These are phyloP conservation scores for Brachionus manjavacas DNA, from an alignment of 1,140 invertebrate species.

Conservation along the genomic window DNA sequence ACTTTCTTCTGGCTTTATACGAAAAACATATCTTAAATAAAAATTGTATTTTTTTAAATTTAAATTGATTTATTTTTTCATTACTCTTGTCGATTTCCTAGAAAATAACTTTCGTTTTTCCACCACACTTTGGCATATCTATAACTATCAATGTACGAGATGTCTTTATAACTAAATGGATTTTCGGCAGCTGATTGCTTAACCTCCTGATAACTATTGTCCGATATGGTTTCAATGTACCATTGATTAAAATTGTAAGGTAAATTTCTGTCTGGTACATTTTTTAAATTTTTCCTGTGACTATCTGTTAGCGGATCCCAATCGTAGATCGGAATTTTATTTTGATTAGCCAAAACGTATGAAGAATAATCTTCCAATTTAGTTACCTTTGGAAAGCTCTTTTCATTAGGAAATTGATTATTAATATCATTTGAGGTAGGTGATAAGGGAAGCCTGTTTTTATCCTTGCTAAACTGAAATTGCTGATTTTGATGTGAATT, in stretches of 20 bases:
- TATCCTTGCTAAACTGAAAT: slow-evolving; percentile 7
- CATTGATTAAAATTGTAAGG: slow-evolving; percentile 30
- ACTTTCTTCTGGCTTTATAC: slow-evolving; percentile 29
- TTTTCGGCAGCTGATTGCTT: slow-evolving; percentile 12
- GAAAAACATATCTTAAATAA: slow-evolving; percentile 28
- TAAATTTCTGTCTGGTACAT: slow-evolving; percentile 2
- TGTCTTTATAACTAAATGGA: not conserved
- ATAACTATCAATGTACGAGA: slow-evolving; percentile 31
- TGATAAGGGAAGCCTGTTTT: not conserved
- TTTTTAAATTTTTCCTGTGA: not conserved
- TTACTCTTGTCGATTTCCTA: not conserved
- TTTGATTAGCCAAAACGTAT: not conserved
- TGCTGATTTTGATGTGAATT: not conserved
- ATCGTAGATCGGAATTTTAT: slow-evolving; percentile 41
- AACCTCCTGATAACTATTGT: not conserved
- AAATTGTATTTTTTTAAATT: not conserved
- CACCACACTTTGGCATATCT: slow-evolving; percentile 40
- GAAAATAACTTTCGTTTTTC: slow-evolving; percentile 31
- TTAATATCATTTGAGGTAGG: not conserved
- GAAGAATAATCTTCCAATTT: slow-evolving; percentile 14
- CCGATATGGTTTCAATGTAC: slow-evolving; percentile 22
- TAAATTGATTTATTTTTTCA: not conserved
- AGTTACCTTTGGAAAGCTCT: not conserved
- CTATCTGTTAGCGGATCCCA: slow-evolving; percentile 35
- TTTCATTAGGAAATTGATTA: not conserved